These are phyloP conservation scores for Orthosia gracilis DNA, from an alignment of 2,888 invertebrate genomes.

Conservation along the genomic window DNA sequence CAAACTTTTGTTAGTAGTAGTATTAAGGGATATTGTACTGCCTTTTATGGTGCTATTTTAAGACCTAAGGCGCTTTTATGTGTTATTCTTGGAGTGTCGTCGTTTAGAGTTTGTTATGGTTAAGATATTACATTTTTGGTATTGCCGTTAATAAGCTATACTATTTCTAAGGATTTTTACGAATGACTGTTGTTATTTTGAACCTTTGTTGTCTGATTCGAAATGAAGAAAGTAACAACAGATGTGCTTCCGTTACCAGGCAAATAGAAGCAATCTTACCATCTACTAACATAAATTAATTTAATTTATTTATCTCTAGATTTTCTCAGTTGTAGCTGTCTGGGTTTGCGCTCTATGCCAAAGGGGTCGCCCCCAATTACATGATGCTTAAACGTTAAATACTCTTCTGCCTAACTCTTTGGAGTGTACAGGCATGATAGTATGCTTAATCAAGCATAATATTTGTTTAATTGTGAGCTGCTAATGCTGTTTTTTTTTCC, in stretches of 20 bases:
- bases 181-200: background rate
- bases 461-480: no score
- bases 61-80: background rate
- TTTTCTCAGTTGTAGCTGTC: no score
- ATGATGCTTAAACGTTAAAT: no score
- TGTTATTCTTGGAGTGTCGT: slow-evolving; percentile 10
- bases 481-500: no score
- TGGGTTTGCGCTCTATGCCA: no score
- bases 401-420: no score
- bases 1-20: slow-evolving; percentile 12
- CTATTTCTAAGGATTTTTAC: background rate
- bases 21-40: slow-evolving; percentile 22
- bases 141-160: background rate
- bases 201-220: slow-evolving; percentile 3
- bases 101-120: background rate
- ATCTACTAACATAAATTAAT: background rate
- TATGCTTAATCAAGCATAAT: no score
- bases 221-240: background rate
- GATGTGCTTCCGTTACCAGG: background rate
- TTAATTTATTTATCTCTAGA: no score
- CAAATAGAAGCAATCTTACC: background rate
- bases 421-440: no score
- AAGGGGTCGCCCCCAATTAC: no score
- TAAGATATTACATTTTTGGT: background rate
- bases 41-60: slow-evolving; percentile 1